Evolutionary conservation across 2,797 vertebrate genomes (phyloP).

Genomic region (Poecile montanus): DNA sequence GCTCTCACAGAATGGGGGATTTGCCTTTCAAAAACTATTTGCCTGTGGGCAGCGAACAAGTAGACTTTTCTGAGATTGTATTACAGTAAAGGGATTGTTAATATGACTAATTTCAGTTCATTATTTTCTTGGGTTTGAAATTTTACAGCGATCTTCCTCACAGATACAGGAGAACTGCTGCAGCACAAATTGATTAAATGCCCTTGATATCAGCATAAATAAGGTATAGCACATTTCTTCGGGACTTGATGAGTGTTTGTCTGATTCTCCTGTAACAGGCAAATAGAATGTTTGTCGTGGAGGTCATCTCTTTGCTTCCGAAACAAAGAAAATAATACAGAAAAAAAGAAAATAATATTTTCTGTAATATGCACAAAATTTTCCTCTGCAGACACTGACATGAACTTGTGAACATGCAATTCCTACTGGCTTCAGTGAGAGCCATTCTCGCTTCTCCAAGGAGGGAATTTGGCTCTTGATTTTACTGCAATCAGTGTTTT

Average conservation of each 20-base stretch:
- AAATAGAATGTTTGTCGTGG: neutral
- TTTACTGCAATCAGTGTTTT: slow-evolving; percentile 51
- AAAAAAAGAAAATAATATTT: neutral
- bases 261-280: neutral
- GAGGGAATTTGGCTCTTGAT: slow-evolving; percentile 40
- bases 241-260: neutral
- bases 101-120: neutral
- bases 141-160: neutral
- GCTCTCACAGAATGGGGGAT: neutral
- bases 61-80: neutral
- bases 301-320: slow-evolving; percentile 20
- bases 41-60: neutral
- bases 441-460: slow-evolving; percentile 12
- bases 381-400: slow-evolving; percentile 12
- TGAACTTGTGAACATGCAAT: neutral
- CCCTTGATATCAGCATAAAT: neutral
- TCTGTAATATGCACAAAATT: neutral
- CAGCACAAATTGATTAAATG: neutral
- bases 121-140: neutral
- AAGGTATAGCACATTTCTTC: neutral
- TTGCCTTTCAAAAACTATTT: slow-evolving; percentile 25
- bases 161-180: neutral
- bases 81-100: neutral
- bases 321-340: neutral
- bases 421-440: neutral